A percentile compares a stretch with the other conserved stretches of the same genome.
These are phyloP conservation scores for Clunio marinus DNA, from an alignment of 2,888 invertebrate species.

Conservation along the genomic window DNA sequence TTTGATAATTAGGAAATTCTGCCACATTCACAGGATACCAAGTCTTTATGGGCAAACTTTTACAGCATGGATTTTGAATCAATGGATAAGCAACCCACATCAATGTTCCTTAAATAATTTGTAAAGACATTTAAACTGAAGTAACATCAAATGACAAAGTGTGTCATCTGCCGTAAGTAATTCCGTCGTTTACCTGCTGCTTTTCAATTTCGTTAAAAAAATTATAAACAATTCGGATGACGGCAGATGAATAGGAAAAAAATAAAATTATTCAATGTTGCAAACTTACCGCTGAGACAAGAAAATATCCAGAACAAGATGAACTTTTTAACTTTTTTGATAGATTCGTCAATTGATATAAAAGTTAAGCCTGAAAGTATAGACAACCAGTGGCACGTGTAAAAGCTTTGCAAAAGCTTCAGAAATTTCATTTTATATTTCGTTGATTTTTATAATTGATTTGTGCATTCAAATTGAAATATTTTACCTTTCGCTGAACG, in stretches of 20 bases:
- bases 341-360: not conserved
- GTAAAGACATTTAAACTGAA: not conserved
- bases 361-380: slow-evolving; percentile 15
- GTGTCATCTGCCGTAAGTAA: too few relatives aligned
- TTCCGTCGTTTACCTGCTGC: too few relatives aligned
- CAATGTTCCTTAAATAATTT: slow-evolving; percentile 1
- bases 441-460: too few relatives aligned
- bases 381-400: not conserved
- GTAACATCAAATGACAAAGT: too few relatives aligned
- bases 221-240: too few relatives aligned
- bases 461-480: not conserved
- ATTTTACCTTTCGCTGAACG: slow-evolving; percentile 19
- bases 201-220: too few relatives aligned
- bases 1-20: slow-evolving; percentile 40
- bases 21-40: slow-evolving; percentile 48
- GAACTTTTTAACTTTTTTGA: not conserved
- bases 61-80: slow-evolving; percentile 43
- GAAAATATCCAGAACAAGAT: not conserved
- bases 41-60: slow-evolving; percentile 45
- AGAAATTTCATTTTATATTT: not conserved
- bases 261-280: too few relatives aligned
- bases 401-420: not conserved
- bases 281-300: not conserved
- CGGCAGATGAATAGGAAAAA: too few relatives aligned
- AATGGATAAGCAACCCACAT: slow-evolving; percentile 44